These are phyloP conservation scores for Cecropterus lyciades DNA, from an alignment of 1,140 invertebrate genomes.

Conservation along the genomic window DNA sequence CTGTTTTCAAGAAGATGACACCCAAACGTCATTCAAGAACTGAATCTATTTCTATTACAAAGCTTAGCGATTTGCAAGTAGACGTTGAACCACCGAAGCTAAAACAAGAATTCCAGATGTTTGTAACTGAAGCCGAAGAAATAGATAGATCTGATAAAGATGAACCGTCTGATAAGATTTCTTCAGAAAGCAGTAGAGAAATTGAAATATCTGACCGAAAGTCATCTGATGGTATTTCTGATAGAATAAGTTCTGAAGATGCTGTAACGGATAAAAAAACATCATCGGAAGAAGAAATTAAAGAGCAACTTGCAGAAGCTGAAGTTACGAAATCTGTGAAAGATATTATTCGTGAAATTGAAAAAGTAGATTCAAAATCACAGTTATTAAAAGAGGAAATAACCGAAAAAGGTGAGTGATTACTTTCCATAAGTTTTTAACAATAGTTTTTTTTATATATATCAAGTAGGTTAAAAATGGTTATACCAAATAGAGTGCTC, in stretches of 20 bases:
- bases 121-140: conserved; percentile 82
- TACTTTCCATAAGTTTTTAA: no score
- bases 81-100: conserved; percentile 59
- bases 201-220: conserved; percentile 82
- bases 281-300: conserved; percentile 68
- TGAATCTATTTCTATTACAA: conserved; percentile 78
- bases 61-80: conserved; percentile 71
- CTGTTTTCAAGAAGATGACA: conserved; percentile 77
- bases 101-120: conserved; percentile 81
- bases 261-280: conserved; percentile 81
- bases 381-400: conserved; percentile 50
- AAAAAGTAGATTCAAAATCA: conserved; percentile 50
- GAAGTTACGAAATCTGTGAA: conserved; percentile 39
- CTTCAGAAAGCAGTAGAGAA: conserved; percentile 82
- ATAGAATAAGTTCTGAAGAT: conserved; percentile 82
- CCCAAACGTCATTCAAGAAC: conserved; percentile 80
- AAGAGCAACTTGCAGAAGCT: conserved; percentile 48
- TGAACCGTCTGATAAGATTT: conserved; percentile 81
- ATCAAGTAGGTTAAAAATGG: no score
- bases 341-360: conserved; percentile 47
- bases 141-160: conserved; percentile 74
- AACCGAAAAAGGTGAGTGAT: conserved; percentile 47
- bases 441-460: no score
- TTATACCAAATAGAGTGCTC: no score
- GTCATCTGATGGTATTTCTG: conserved; percentile 81